Base-by-base conservation (phyloP, 2,113 vertebrate genomes). In the Apaloderma vittatum region DNA sequence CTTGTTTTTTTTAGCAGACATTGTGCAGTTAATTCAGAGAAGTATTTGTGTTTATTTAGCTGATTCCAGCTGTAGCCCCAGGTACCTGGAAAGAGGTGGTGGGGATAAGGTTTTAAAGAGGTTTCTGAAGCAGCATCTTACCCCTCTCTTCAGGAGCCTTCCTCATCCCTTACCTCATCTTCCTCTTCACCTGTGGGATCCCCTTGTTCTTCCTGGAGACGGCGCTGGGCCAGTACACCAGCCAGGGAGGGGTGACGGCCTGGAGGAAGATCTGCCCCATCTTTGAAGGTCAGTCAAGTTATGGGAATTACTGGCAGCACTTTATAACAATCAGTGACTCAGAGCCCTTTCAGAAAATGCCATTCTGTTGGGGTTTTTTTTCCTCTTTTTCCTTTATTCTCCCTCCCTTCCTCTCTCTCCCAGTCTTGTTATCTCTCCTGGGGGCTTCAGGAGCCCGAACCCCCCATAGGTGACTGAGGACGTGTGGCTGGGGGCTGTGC, bases 201-300 rank as follows among this genome's bases (percentile, higher is more conserved):
- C 99, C 99, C 0, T 10, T 99, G 36, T 99, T 99, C 96, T 98
- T 99, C 88, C 78, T 99, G 98, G 99, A 99, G 98, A 99, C 98
- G 0, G 98, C 99, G 0, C 43, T 99, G 97, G 99, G 99, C 30
- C 99, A 99, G 94, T 99, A 99, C 94, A 99, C 99, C 37, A 99
- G 98, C 61, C 98, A 99, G 93, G 99, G 99, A 4, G 99, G 98
- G 2, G 95, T 99, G 48, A 99, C 99, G 0, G 99, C 99, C 93
- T 99, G 99, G 99, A 98, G 98, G 96, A 99, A 99, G 97, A 99
- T 99, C 84, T 99, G 99, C 48, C 99, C 99, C 80, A 98, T 99
- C 96, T 99, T 99, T 71, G 97, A 99, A 98, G 99, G 99, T 99
- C 66, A 92, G 97, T 94, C 48, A 62, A 75, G 3, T 66, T 74